These are phyloP conservation scores for Scotopteryx bipunctaria DNA, from an alignment of 2,888 invertebrate species.

Conservation along the genomic window DNA sequence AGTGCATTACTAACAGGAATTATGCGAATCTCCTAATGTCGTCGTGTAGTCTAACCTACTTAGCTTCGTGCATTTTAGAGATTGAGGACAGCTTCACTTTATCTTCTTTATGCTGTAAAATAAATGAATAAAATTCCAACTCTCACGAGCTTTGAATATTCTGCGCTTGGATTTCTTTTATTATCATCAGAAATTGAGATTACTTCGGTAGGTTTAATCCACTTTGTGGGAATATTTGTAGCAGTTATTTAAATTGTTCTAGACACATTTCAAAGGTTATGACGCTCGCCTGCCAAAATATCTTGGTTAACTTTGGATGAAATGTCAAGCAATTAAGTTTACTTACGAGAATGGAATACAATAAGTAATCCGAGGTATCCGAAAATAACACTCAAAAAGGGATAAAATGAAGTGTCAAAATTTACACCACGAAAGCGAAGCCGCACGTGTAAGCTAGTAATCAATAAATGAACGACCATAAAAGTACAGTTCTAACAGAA, in stretches of 20 bases:
- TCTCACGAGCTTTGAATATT: conserved; percentile 6
- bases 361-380: no score
- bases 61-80: conserved; percentile 19
- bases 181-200: conserved; percentile 4
- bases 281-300: conserved; percentile 9
- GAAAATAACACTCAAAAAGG: no score
- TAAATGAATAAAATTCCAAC: conserved; percentile 4
- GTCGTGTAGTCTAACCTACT: conserved; percentile 19
- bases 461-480: not conserved
- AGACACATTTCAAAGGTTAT: conserved; percentile 28
- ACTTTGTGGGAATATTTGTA: conserved; percentile 20
- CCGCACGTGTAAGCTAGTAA: not conserved
- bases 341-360: no score
- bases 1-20: conserved; percentile 16
- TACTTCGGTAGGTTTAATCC: conserved; percentile 8
- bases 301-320: conserved; percentile 1
- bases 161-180: conserved; percentile 9
- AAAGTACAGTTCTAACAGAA: conserved; percentile 13
- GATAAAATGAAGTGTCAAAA: no score
- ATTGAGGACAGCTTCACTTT: conserved; percentile 15
- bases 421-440: no score
- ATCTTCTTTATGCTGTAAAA: conserved; percentile 1
- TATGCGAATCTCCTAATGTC: conserved; percentile 22
- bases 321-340: not conserved
- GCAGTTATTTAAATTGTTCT: conserved; percentile 32